A percentile compares a stretch with the other conserved stretches of the same genome.
Conservation (phyloP, 2,113 vertebrate species). For the Ifrita kowaldi region DNA sequence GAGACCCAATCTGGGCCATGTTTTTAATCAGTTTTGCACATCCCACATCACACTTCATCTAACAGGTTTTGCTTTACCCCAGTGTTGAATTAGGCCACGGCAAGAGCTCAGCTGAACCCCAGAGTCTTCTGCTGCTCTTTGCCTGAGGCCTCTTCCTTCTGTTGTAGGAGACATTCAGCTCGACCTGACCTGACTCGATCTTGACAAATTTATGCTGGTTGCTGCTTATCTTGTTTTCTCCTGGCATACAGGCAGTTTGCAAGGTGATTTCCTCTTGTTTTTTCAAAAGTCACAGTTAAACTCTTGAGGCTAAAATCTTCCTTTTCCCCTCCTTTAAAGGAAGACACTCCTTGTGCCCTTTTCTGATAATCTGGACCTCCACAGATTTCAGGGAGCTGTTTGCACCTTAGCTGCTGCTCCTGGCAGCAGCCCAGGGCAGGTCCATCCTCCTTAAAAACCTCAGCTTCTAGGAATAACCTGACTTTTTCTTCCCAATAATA, state of each 20-base stretch:
- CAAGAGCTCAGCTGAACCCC: neutral
- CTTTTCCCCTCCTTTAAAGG: neutral
- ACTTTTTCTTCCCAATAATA: neutral
- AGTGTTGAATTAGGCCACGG: neutral
- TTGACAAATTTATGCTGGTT: neutral
- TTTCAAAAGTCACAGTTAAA: neutral
- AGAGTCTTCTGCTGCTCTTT: neutral
- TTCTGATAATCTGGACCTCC: neutral
- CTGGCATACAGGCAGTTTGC: neutral
- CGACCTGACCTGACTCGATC: neutral
- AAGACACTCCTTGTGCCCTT: fast-evolving
- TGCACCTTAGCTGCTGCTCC: neutral
- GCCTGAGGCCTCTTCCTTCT: neutral
- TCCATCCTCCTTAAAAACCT: neutral
- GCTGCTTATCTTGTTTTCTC: neutral
- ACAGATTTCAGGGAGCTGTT: neutral
- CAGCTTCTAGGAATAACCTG: neutral
- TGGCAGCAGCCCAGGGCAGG: neutral
- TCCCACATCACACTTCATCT: neutral
- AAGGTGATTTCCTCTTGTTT: neutral
- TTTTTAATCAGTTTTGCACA: neutral
- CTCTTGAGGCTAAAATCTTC: neutral
- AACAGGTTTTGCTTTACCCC: neutral
- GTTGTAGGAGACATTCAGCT: neutral
- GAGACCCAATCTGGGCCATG: neutral